A percentile compares a stretch with the other conserved stretches of the same genome.
phyloP scores from a whole-genome alignment of 2,113 vertebrate species.

The Cryptotis parvus region DNA sequence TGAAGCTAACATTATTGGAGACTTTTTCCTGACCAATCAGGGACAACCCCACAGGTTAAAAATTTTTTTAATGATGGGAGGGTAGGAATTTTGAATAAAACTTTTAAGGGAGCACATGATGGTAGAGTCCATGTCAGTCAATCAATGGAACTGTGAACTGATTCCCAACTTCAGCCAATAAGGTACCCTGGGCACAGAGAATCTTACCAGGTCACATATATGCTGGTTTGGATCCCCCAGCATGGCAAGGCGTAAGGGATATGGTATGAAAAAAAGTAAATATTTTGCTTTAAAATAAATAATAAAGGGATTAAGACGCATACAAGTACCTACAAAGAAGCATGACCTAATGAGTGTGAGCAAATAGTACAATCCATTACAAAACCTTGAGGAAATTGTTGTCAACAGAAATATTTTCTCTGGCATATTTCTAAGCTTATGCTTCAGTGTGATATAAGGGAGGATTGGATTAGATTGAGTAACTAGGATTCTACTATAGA shows the following conservation, averaged over 20 bases:
- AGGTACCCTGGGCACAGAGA: not conserved
- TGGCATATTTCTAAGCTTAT: not conserved
- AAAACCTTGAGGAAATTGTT: not conserved
- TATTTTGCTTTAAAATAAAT: not conserved
- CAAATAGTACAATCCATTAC: not conserved
- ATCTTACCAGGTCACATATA: not conserved
- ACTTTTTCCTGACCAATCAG: not conserved
- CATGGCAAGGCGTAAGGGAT: too few species aligned
- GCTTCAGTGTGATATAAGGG: not conserved
- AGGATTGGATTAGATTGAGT: not conserved
- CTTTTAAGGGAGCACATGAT: not conserved
- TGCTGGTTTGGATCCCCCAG: not conserved
- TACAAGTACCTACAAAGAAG: not conserved
- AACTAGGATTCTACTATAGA: not conserved
- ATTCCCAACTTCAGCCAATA: constrained; percentile 22
- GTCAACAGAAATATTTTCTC: not conserved
- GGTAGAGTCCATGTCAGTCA: not conserved
- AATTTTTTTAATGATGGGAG: not conserved
- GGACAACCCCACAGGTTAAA: constrained; percentile 11
- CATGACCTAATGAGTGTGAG: not conserved
- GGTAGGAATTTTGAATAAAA: not conserved
- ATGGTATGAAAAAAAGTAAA: not conserved
- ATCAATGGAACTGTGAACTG: not conserved
- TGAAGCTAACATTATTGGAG: not conserved
- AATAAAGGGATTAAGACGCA: not conserved